Evolutionary conservation across 23 tunicate genomes (phyloP), one percentile per base, ranked within the genome.

Genomic region (Halocynthia aurantium): DNA sequence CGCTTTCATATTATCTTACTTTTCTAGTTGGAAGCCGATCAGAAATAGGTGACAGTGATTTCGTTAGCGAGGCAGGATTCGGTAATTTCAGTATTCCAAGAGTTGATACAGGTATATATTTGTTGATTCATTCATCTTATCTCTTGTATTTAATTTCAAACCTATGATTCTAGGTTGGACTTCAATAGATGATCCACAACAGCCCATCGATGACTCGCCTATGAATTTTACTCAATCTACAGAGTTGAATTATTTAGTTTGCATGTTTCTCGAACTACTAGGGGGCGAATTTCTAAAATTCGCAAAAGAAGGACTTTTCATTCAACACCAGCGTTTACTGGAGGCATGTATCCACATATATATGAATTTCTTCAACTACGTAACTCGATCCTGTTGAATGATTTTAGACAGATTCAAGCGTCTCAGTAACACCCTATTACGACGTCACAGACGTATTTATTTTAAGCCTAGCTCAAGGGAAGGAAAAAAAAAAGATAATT

Each of bases 171-270:
- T 18, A 88, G 96, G 96, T 4, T 89, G 96, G 96, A 78, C 61
- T 13, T 82, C 96, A 7, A 50, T 79, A 61, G 85, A 70, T 13
- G 84, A 84, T 62, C 96, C 96, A n/a, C 84, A 89, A 75, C 51
- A 13, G 6, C 71, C 51, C 8, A 81, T 89, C 50, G 96, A 89
- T 50, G 62, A 66, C 17, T 55, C 85, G 9, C 13, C 65, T 6
- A 67, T 89, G 62, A 53, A 57, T 55, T 56, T 53, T 13, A 80
- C 80, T 52, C 88, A 84, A 57, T 69, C 75, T 13, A 51, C 52
- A 57, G 44, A 15, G 11, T 58, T 89, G 61, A 80, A 74, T 52
- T 72, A 79, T 52, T 51, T 80, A 15, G 69, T 80, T 52, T 78
- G 81, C 69, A 85, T 87, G 88, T 80, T 89, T 73, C 64, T 89